Percentiles rank a stretch among this genome's conserved stretches.
Evolutionary conservation across 1,140 invertebrate genomes (phyloP).

Genomic region (Latrodectus geometricus): DNA sequence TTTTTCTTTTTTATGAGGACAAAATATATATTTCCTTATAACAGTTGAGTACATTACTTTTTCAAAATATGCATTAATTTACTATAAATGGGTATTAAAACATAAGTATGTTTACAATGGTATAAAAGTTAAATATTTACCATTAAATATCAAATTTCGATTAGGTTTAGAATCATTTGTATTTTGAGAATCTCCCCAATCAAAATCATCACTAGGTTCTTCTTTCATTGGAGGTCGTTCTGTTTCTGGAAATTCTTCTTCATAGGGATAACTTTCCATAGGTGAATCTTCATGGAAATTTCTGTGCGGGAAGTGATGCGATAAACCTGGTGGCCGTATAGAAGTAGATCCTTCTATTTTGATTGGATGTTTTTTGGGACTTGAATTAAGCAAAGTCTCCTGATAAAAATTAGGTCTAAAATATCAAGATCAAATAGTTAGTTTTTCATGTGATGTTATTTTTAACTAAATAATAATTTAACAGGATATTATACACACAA

Average conservation of each 20-base stretch:
- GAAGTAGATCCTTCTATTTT: background rate
- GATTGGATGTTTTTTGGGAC: constrained; percentile 2
- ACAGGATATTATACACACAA: too few species aligned
- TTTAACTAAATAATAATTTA: too few species aligned
- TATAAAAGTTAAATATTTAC: background rate
- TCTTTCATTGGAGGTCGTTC: background rate
- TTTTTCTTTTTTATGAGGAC: too few species aligned
- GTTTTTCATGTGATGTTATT: too few species aligned
- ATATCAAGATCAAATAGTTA: background rate
- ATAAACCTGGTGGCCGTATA: background rate
- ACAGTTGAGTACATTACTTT: too few species aligned
- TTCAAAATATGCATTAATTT: too few species aligned
- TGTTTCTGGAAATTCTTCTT: constrained; percentile 31
- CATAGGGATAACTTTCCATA: constrained; percentile 26
- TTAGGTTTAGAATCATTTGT: background rate
- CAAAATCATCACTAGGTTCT: constrained; percentile 22
- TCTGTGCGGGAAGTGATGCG: background rate
- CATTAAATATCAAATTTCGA: background rate
- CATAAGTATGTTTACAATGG: too few species aligned
- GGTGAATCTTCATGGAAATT: background rate
- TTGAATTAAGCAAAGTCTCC: constrained; percentile 34
- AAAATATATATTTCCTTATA: too few species aligned
- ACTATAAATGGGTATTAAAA: too few species aligned
- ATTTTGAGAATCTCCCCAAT: background rate
- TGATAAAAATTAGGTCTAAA: constrained; percentile 55